A percentile compares a stretch with the other conserved stretches of the same genome.
Evolutionary conservation across 2,888 invertebrate species (phyloP).

Genomic region (Bombylius discolor): DNA sequence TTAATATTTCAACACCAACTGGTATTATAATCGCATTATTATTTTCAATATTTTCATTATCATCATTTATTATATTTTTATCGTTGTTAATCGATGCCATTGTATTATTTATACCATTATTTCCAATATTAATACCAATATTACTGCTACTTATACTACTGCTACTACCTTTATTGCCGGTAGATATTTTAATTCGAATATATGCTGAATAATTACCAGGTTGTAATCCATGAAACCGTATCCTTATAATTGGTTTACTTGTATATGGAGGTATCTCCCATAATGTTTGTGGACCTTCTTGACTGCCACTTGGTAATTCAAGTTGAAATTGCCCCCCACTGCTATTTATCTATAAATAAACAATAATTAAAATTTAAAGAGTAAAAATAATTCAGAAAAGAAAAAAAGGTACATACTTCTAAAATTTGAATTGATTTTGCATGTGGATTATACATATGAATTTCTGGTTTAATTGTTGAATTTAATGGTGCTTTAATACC

Average conservation of each 20-base stretch:
- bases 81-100: neutral
- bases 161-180: slow-evolving; percentile 13
- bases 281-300: slow-evolving; percentile 64
- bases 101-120: neutral
- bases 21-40: slow-evolving; percentile 54
- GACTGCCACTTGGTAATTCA: slow-evolving; percentile 64
- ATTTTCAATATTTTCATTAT: neutral
- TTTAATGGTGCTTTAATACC: slow-evolving; percentile 85
- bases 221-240: slow-evolving; percentile 62
- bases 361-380: too few species aligned
- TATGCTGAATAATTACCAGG: slow-evolving; percentile 77
- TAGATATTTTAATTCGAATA: slow-evolving; percentile 44
- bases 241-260: slow-evolving; percentile 74
- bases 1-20: slow-evolving; percentile 68
- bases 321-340: slow-evolving; percentile 84
- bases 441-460: slow-evolving; percentile 92
- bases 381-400: neutral
- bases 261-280: slow-evolving; percentile 88
- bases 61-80: neutral
- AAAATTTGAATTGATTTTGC: slow-evolving; percentile 69
- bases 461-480: slow-evolving; percentile 75
- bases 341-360: slow-evolving; percentile 51
- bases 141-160: slow-evolving; percentile 11
- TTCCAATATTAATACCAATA: neutral
- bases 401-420: slow-evolving; percentile 40